Evolutionary conservation across 2,888 invertebrate species (phyloP), one percentile per base, ranked within the genome.

Genomic region (Oxyteleia sp.): DNA sequence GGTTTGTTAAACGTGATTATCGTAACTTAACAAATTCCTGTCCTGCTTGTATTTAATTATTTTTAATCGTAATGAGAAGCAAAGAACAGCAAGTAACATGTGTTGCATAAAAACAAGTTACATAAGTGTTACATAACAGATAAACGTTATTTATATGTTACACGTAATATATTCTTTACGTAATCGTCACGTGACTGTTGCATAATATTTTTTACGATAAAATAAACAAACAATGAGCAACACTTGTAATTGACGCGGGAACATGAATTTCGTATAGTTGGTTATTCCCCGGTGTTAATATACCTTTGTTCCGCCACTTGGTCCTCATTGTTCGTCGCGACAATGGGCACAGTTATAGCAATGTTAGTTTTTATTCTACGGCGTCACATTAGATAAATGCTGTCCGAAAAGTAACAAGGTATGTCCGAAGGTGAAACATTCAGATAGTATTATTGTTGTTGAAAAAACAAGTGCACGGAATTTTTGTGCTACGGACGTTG

Each of bases 21-120:
- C 75, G 81, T 82, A 82, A 81, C 61, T 49, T 63, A 64, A 75
- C 61, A 16, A 75, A 75, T 69, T 63, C 69, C 49, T 69, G 81
- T 75, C 75, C 63, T 69, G 81, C 81, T 82, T 82, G 64, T 69
- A 82, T 75, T 75, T 55, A 35, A 55, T 75, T 75, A 75, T 64
- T 63, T 64, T 63, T 69, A 51, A 75, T 57, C 43, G 59, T 78
- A 71, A 71, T 38, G 20, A 51, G 20, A 61, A 35, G 29, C 10
- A 47, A 13, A 32, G 41, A 66, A 57, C 64, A 38, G 64, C 43
- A 20, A 59, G 59, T 68, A 72, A 80, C 72, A 35, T 16, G 18
- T 26, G 66, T 72, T 66, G 57, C 66, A 68, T 43, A 81, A 55
- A 76, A 49, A n/a, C n/a, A 68, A 61, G 53, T 74, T 81, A 74